Evolutionary conservation across 2,797 vertebrate genomes (phyloP), one percentile per base, ranked within the genome.

Genomic region (Danio choprae): DNA sequence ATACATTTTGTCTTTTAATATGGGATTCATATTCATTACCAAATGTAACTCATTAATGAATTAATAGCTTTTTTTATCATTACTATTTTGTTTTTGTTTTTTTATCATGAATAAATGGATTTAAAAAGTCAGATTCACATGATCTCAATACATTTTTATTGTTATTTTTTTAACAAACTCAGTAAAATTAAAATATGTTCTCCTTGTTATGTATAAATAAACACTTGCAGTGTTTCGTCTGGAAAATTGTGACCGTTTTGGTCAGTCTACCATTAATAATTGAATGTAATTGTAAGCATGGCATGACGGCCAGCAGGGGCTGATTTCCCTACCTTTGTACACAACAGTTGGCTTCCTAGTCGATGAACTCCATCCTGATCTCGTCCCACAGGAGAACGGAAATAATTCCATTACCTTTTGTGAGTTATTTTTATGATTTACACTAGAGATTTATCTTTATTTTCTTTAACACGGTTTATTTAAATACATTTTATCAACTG

Each of bases 211-310:
- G 38, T 41, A 18, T 16, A 41, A 70, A 51, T 38, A 67, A 50
- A 50, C n/a, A 29, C 48, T 50, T 8, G 9, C 1, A 51, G 12
- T 38, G 43, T 60, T 60, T 60, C 22, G 16, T 63, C 12, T 41
- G 56, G 18, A 62, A 53, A 48, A 48, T 68, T 53, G 64, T 22
- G 29, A 77, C 75, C 3, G 50, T 48, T 76, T 44, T n/a, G 48
- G 16, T 46, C 43, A 48, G 43, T 59, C 74, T 55, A 55, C 60
- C 46, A 70, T 79, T 12, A 79, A 79, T 79, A 51, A 70, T 71
- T 60, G 0, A 70, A 62, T 62, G 77, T 70, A 50, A 79, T 43
- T 70, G 55, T 70, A 70, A 41, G 10, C 65, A 59, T 22, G 18
- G 9, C 38, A 71, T 53, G 15, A 62, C n/a, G 18, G 13, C 36